Evolutionary conservation across 2,797 vertebrate genomes (phyloP), one percentile per base, ranked within the genome.

Genomic region (Ceryle rudis): DNA sequence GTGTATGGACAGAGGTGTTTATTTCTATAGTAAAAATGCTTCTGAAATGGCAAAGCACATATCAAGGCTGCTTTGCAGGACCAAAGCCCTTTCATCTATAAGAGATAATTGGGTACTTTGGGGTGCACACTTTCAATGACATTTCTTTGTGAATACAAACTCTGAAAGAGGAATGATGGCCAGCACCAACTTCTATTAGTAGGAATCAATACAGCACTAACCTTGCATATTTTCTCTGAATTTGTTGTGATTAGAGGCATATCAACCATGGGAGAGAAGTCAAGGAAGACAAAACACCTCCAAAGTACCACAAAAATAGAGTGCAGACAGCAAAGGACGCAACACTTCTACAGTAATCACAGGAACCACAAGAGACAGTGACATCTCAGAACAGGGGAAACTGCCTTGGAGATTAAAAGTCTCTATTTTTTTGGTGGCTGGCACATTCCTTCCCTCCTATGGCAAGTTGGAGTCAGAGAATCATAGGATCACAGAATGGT

Each of bases 371-470:
- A 65, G 29, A 79, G 21, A 51, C 3, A 14, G 44, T 29, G 22
- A 35, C 28, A 42, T n/a, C 75, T 77, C 42, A 72, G 44, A 73
- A 19, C 3, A 39, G 26, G 33, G 33, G 26, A 82, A 91, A 71
- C 22, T 44, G 13, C 29, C 33, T 15, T 69, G 47, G 16, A 46
- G 18, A 70, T 46, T 47, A 39, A 60, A 88, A 17, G 0, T 42
- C 31, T 52, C n/a, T 29, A 25, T 17, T 6, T 77, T 42, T 42
- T 78, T 23, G 10, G 5, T 57, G 28, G 47, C 1, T 93, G 47
- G 29, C 19, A 66, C 0, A 0, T 55, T 49, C 21, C 31, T 66
- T 66, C 39, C 23, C 49, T 20, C 9, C 1, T 2, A 25, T 5
- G 16, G 31, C 22, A 82, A 65, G 8, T 0, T 26, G 21, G 8